Conservation (phyloP, 1,140 invertebrate species). For the Rhysida immarginata region DNA sequence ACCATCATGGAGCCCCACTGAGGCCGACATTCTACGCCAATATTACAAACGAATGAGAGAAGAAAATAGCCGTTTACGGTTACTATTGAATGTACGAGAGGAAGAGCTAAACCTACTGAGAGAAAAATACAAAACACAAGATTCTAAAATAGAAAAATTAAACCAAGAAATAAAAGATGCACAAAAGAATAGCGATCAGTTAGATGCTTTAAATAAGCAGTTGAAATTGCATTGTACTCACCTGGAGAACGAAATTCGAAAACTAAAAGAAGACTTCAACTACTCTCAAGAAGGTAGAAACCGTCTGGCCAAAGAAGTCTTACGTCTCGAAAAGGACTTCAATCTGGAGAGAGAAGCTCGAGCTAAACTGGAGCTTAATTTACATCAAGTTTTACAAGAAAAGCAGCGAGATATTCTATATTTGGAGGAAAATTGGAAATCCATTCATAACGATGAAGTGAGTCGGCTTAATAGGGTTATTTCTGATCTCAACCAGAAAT, state of each 20-base stretch:
- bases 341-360: not conserved
- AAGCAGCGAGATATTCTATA: not conserved
- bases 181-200: not conserved
- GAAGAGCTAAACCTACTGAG: not conserved
- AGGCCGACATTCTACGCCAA: not conserved
- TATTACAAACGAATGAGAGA: not conserved
- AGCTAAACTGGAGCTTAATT: not conserved
- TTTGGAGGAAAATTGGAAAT: slow-evolving; percentile 2
- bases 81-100: not conserved
- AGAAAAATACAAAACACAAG: not conserved
- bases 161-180: not conserved
- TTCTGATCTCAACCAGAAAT: not conserved
- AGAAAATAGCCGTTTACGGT: not conserved
- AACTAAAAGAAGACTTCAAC: not conserved
- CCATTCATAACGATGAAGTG: not conserved
- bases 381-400: slow-evolving; percentile 1
- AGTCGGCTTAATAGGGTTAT: not conserved
- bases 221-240: not conserved
- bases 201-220: not conserved
- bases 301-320: not conserved
- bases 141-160: not conserved
- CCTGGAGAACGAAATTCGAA: not conserved
- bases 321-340: not conserved
- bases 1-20: slow-evolving; percentile 1
- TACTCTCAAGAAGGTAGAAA: not conserved